A percentile compares a stretch with the other conserved stretches of the same genome.
phyloP scores from a whole-genome alignment of 2,797 vertebrate species.

The Phoxinus dragarum region DNA sequence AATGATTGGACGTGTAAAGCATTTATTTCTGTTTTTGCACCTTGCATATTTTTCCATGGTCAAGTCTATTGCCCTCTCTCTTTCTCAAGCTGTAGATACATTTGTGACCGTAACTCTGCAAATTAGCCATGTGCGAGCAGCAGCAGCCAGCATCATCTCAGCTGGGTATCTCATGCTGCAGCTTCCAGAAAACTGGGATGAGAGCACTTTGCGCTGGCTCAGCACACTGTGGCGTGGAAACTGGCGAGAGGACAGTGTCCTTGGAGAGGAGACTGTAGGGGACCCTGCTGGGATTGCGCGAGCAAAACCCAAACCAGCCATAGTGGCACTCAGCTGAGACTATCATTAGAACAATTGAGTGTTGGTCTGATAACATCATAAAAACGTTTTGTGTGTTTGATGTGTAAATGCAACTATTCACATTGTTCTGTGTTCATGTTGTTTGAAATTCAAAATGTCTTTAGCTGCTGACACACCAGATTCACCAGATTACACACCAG shows the following conservation, averaged over 20 bases:
- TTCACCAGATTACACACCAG: no score
- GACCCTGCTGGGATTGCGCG: slow-evolving; percentile 38
- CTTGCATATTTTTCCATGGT: neutral
- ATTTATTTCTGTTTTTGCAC: neutral
- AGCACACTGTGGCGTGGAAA: slow-evolving; percentile 57
- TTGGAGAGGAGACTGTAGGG: slow-evolving; percentile 38
- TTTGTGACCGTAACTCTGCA: slow-evolving; percentile 40
- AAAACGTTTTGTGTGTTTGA: neutral
- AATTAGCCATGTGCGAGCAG: slow-evolving; percentile 61
- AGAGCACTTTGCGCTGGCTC: slow-evolving; percentile 53
- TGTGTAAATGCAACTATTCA: neutral
- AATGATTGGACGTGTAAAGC: neutral
- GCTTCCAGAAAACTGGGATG: slow-evolving; percentile 68
- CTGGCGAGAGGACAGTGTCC: slow-evolving; percentile 49
- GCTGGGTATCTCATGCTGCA: slow-evolving; percentile 64
- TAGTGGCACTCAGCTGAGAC: neutral
- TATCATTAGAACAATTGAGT: neutral
- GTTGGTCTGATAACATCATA: neutral
- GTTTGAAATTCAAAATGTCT: neutral
- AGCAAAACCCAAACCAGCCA: slow-evolving; percentile 49
- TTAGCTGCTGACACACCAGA: neutral
- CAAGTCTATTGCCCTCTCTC: neutral
- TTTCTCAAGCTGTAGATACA: slow-evolving; percentile 59
- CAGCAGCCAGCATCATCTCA: slow-evolving; percentile 62
- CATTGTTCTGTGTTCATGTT: neutral